phyloP scores from a whole-genome alignment of 2,888 invertebrate species.

The Megastigmus dorsalis region DNA sequence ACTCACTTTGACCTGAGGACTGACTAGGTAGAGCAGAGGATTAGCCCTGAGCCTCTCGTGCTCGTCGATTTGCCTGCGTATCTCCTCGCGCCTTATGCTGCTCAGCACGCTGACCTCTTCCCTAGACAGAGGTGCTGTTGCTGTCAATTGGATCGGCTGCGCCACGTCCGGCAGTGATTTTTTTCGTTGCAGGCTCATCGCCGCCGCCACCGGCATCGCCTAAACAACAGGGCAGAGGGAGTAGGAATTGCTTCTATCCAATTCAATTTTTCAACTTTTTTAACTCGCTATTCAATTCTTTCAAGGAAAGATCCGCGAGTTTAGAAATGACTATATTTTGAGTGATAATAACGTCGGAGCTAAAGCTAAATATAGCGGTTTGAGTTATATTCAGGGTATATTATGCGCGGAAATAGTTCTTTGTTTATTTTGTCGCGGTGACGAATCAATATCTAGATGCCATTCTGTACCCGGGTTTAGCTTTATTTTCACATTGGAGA shows the following conservation, averaged over 20 bases:
- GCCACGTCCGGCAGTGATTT: slow-evolving; percentile 96
- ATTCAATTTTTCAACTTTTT: background rate
- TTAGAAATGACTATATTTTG: too few relatives aligned
- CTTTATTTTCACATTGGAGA: too few relatives aligned
- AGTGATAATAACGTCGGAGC: too few relatives aligned
- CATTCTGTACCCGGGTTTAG: too few relatives aligned
- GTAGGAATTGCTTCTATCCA: slow-evolving; percentile 40
- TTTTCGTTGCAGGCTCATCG: slow-evolving; percentile 88
- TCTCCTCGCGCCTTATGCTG: slow-evolving; percentile 94
- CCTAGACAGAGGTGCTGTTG: slow-evolving; percentile 90
- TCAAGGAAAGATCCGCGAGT: too few relatives aligned
- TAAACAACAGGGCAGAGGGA: slow-evolving; percentile 73
- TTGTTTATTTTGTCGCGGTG: background rate
- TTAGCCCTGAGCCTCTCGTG: slow-evolving; percentile 94
- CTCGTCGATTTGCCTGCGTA: slow-evolving; percentile 92
- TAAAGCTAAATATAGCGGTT: background rate
- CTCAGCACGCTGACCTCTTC: slow-evolving; percentile 97
- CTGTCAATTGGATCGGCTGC: slow-evolving; percentile 84
- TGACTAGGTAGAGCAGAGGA: slow-evolving; percentile 95
- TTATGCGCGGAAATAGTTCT: background rate
- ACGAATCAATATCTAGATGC: too few relatives aligned
- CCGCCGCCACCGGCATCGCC: slow-evolving; percentile 86
- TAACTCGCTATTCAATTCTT: background rate
- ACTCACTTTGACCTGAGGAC: slow-evolving; percentile 96
- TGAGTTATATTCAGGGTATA: background rate